Percentiles rank a stretch among this genome's conserved stretches.
These are phyloP conservation scores for Hemiprocne comata DNA, from an alignment of 2,113 vertebrate genomes.

Conservation along the genomic window DNA sequence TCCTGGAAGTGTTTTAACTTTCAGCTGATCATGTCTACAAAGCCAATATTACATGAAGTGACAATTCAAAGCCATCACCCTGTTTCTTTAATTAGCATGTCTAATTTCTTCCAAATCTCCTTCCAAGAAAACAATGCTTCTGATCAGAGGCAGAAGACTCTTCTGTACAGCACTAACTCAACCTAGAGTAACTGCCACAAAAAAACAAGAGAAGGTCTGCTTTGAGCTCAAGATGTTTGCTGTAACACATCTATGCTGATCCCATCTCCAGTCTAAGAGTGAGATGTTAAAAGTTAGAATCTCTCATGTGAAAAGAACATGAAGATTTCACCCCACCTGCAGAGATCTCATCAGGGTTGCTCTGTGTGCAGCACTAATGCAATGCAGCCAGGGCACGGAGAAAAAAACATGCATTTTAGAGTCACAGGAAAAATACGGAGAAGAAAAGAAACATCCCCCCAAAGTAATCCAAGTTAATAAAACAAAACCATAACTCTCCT, in stretches of 20 bases:
- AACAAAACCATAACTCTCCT: slow-evolving; percentile 57
- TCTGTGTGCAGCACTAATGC: neutral
- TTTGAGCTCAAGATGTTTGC: neutral
- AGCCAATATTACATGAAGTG: neutral
- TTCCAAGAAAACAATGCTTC: slow-evolving; percentile 17
- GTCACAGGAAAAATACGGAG: slow-evolving; percentile 31
- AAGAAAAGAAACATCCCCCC: slow-evolving; percentile 26
- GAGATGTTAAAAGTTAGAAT: neutral
- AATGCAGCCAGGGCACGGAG: neutral
- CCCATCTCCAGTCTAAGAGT: neutral
- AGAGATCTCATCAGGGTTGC: neutral
- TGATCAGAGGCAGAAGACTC: neutral
- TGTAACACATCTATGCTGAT: neutral
- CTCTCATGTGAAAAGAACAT: neutral
- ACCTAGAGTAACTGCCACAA: neutral
- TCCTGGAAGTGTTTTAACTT: neutral
- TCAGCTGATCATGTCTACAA: neutral
- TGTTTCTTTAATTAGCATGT: slow-evolving; percentile 3
- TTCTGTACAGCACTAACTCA: neutral
- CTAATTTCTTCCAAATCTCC: neutral
- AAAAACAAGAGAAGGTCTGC: neutral
- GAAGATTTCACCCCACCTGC: neutral
- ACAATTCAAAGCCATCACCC: neutral
- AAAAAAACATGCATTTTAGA: neutral
- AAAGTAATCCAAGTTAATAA: slow-evolving; percentile 65